Conservation (phyloP, 1,140 invertebrate species). For the Ceratoteleas bidentatus region DNA sequence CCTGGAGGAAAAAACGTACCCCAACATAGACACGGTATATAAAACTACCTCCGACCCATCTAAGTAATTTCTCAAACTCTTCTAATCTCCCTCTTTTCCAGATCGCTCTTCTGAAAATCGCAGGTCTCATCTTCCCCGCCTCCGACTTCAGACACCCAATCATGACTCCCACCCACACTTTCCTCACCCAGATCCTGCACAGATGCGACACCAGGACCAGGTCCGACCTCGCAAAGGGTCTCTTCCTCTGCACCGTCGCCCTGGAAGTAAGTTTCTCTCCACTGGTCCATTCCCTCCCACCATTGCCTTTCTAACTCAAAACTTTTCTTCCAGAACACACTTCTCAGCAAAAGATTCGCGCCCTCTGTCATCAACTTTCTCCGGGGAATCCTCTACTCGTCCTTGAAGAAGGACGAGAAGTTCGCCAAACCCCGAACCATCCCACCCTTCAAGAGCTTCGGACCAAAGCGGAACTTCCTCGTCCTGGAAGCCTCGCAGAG, state of each 20-base stretch:
- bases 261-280: slow-evolving; percentile 88
- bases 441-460: slow-evolving; percentile 84
- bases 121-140: slow-evolving; percentile 90
- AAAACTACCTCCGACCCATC: slow-evolving; percentile 66
- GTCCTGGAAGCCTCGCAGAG: slow-evolving; percentile 82
- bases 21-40: slow-evolving; percentile 85
- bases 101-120: slow-evolving; percentile 90
- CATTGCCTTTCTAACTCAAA: slow-evolving; percentile 12
- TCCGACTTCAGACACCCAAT: slow-evolving; percentile 94
- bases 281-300: too few species aligned
- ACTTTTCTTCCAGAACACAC: slow-evolving; percentile 85
- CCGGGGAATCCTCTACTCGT: slow-evolving; percentile 85
- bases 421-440: slow-evolving; percentile 82
- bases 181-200: slow-evolving; percentile 90
- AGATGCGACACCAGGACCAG: slow-evolving; percentile 84
- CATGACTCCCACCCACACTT: slow-evolving; percentile 90
- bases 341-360: slow-evolving; percentile 89
- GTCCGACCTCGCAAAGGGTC: slow-evolving; percentile 87
- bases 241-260: slow-evolving; percentile 88
- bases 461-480: slow-evolving; percentile 81
- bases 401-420: slow-evolving; percentile 82
- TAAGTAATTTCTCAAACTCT: not conserved
- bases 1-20: slow-evolving; percentile 85
- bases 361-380: slow-evolving; percentile 91
- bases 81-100: too few species aligned